Evolutionary conservation across 2,888 invertebrate genomes (phyloP).

Genomic region (Tenthredo amoena): DNA sequence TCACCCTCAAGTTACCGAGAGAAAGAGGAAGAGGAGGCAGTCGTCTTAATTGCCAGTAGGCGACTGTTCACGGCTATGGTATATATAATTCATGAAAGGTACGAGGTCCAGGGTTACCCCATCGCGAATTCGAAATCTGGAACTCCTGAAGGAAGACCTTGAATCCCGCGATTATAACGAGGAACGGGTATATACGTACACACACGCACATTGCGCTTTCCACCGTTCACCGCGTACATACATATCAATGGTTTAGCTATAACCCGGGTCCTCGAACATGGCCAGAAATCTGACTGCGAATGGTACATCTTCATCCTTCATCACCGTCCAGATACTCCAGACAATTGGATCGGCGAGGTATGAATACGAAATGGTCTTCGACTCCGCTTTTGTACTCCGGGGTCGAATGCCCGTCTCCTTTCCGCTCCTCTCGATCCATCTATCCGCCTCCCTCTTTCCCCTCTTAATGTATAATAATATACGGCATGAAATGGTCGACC

Average conservation of each 20-base stretch:
- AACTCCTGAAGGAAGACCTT: background rate
- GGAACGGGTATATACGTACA: background rate
- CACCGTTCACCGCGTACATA: background rate
- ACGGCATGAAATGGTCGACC: background rate
- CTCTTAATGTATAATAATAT: slow-evolving; percentile 15
- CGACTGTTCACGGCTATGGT: slow-evolving; percentile 11
- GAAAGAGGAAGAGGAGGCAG: slow-evolving; percentile 13
- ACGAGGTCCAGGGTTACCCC: background rate
- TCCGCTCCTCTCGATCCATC: background rate
- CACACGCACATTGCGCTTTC: background rate
- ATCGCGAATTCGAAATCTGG: background rate
- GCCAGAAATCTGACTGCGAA: slow-evolving; percentile 9
- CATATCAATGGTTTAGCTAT: background rate
- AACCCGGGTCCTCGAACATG: background rate
- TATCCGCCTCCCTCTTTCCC: too few species aligned
- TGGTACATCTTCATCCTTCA: slow-evolving; percentile 17
- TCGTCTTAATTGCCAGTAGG: slow-evolving; percentile 41
- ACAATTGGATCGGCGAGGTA: slow-evolving; percentile 39
- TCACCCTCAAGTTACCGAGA: background rate
- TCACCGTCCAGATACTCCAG: slow-evolving; percentile 8
- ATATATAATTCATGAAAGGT: slow-evolving; percentile 25
- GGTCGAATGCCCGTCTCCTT: background rate
- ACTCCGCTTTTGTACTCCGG: slow-evolving; percentile 8
- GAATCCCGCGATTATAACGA: background rate
- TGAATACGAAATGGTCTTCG: slow-evolving; percentile 31